A percentile compares a stretch with the other conserved stretches of the same genome.
These are phyloP conservation scores for Hippopotamus amphibius DNA, from an alignment of 2,113 vertebrate genomes.

Conservation along the genomic window DNA sequence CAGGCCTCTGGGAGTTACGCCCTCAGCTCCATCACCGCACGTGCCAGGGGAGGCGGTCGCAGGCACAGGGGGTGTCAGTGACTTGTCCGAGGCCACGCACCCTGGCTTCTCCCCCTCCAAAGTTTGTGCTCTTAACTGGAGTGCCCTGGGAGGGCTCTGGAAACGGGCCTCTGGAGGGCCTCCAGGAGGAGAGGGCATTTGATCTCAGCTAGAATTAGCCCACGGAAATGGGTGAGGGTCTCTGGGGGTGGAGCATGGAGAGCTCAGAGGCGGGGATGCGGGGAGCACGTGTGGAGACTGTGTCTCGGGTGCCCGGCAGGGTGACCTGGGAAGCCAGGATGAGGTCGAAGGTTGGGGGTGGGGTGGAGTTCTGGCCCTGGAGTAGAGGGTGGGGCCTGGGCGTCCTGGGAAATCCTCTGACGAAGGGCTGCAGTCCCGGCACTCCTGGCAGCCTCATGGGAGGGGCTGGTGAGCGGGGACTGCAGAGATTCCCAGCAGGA, in stretches of 20 bases:
- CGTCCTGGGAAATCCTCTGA: not conserved
- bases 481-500: no score
- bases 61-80: accelerated
- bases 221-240: not conserved
- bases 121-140: not conserved
- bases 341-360: no score
- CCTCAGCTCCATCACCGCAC: accelerated
- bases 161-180: not conserved
- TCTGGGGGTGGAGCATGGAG: accelerated
- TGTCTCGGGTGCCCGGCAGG: accelerated
- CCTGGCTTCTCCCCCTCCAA: not conserved
- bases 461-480: not conserved
- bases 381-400: not conserved
- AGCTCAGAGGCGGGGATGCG: not conserved
- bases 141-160: not conserved
- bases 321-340: not conserved
- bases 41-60: accelerated
- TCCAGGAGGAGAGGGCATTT: not conserved
- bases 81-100: accelerated
- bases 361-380: not conserved
- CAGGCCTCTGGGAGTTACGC: not conserved
- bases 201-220: not conserved
- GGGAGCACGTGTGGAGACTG: not conserved
- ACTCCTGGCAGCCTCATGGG: accelerated
- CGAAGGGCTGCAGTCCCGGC: not conserved